A percentile compares a stretch with the other conserved stretches of the same genome.
phyloP scores from a whole-genome alignment of 2,888 invertebrate species.

The Harpagoxenus sublaevis region DNA sequence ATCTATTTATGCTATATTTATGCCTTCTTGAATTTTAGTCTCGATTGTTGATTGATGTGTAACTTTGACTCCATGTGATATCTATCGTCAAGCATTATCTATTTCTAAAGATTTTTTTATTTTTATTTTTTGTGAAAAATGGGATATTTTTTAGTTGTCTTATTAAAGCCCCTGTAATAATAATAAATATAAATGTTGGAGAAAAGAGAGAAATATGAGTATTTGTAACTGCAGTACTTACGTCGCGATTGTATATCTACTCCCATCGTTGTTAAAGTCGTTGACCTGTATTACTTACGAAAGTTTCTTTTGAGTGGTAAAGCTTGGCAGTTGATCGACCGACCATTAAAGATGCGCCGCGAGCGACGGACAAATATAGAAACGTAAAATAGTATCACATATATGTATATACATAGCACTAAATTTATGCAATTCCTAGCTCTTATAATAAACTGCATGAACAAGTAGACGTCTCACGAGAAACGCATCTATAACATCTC shows the following conservation, averaged over 20 bases:
- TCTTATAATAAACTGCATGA: not conserved
- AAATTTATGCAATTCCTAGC: constrained; percentile 10
- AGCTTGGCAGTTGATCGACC: constrained; percentile 48
- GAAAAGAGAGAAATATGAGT: not conserved
- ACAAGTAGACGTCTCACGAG: not conserved
- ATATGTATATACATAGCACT: not conserved
- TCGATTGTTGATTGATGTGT: too few species aligned
- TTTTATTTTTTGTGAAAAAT: not conserved
- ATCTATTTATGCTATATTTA: not conserved
- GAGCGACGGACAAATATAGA: constrained; percentile 37
- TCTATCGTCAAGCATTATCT: too few species aligned
- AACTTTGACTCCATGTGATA: too few species aligned
- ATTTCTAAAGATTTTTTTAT: not conserved
- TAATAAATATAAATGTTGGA: not conserved
- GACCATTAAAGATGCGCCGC: constrained; percentile 34
- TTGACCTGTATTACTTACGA: constrained; percentile 52
- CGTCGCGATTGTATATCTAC: not conserved
- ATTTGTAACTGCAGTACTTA: not conserved
- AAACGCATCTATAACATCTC: too few species aligned
- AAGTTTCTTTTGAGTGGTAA: constrained; percentile 48
- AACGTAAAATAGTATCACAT: not conserved
- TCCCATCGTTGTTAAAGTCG: constrained; percentile 19
- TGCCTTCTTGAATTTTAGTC: not conserved
- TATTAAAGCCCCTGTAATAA: not conserved
- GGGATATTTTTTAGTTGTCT: not conserved